Evolutionary conservation across 37 sponge, comb jelly and placozoan species (phyloP), one percentile per base, ranked within the genome.

Genomic region (Halisarca cf. caerulea): DNA sequence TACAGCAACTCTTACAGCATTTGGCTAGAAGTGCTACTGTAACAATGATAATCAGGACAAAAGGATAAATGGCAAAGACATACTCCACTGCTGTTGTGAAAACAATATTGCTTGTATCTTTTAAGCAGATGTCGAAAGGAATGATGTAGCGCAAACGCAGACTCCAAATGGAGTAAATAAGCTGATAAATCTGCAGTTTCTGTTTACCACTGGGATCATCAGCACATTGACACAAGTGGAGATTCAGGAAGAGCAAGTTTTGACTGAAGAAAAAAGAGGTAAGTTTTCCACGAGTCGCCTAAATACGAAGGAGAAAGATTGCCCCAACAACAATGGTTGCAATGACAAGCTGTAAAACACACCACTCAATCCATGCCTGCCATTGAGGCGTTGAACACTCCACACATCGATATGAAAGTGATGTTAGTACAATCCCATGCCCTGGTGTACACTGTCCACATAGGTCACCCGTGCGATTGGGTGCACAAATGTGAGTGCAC

Each of bases 1-100:
- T 2, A 6, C 27, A 68, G n/a, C 30, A 18, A 17, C 4, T n/a
- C 33, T 6, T 25, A 17, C 30, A 34, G 69, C 69, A 68, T 2
- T 30, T 2, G 0, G 35, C 69, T 34, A 68, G 1, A 34, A 27
- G 7, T 34, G 32, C n/a, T n/a, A n/a, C n/a, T n/a, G n/a, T n/a
- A 34, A 68, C 69, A 30, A 68, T 17, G 30, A 68, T 18, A 32
- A 68, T 68, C 69, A 79, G 30, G 24, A 47, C 24, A 54, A 79
- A 79, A 0, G 88, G 88, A 64, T 88, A 91, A 53, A 88, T 17
- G 30, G 92, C 92, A 37, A 66, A 37, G 3, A 91, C 2, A 43
- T 88, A 88, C 14, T 81, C 66, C 78, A 80, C 35, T 20, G 84
- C 45, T 6, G 79, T 55, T 18, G 82, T 30, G 14, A 64, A 42